These are phyloP conservation scores for Limenitis camilla DNA, from an alignment of 2,888 invertebrate species.

Conservation along the genomic window DNA sequence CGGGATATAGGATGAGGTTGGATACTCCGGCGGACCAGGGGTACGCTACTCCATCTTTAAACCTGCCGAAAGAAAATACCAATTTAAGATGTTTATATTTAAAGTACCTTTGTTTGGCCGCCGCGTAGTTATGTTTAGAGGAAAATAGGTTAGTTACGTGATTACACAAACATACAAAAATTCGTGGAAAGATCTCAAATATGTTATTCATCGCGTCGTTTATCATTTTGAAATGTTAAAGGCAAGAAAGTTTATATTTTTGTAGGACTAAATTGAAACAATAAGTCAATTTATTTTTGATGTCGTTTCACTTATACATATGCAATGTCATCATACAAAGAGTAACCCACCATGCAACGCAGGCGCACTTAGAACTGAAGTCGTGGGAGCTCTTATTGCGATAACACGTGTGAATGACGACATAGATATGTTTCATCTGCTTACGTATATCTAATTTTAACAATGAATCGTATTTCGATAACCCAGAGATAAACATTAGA, in stretches of 20 bases:
- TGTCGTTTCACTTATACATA: background rate
- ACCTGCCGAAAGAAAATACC: slow-evolving; percentile 66
- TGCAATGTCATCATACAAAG: background rate
- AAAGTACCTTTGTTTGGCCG: background rate
- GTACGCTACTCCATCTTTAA: slow-evolving; percentile 82
- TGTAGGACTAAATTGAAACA: too few species aligned
- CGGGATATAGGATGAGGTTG: slow-evolving; percentile 82
- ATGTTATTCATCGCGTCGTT: background rate
- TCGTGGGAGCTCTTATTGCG: background rate
- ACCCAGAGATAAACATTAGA: background rate
- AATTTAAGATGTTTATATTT: background rate
- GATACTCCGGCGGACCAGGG: slow-evolving; percentile 84
- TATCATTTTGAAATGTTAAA: background rate
- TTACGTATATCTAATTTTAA: slow-evolving; percentile 2
- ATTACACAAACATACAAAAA: too few species aligned
- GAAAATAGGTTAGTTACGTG: too few species aligned
- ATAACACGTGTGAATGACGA: slow-evolving; percentile 2
- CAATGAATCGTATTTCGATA: background rate
- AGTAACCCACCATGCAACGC: background rate
- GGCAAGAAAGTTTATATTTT: background rate
- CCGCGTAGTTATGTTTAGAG: too few species aligned
- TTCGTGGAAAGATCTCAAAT: too few species aligned
- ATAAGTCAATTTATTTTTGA: background rate
- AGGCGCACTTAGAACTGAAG: background rate
- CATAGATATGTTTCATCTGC: slow-evolving; percentile 4